These are phyloP conservation scores for Dolichallabes microphthalmus DNA, from an alignment of 2,113 vertebrate species.

Conservation along the genomic window DNA sequence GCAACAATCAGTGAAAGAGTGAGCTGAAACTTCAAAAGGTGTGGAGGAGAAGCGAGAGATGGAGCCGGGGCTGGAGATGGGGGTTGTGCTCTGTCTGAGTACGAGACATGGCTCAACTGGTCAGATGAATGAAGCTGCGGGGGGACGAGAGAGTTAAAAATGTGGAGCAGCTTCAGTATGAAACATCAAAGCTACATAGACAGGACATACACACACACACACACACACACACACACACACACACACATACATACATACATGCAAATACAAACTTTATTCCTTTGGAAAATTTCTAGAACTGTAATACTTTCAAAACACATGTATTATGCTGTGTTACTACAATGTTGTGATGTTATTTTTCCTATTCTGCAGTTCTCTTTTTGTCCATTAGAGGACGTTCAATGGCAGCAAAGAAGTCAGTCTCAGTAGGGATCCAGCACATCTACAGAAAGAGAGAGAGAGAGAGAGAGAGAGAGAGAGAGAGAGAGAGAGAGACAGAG, in stretches of 20 bases:
- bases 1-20: constrained; percentile 75
- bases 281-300: not conserved
- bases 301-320: not conserved
- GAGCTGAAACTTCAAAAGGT: constrained; percentile 91
- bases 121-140: constrained; percentile 89
- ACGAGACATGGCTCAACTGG: constrained; percentile 78
- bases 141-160: constrained; percentile 84
- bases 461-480: constrained; percentile 52
- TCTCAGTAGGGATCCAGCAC: constrained; percentile 53
- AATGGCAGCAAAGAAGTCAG: constrained; percentile 72
- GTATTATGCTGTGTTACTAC: not conserved
- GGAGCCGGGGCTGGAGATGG: constrained; percentile 78
- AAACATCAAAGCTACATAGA: constrained; percentile 38
- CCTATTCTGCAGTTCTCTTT: constrained; percentile 59
- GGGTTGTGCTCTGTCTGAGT: constrained; percentile 41
- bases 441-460: constrained; percentile 45
- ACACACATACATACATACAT: not conserved
- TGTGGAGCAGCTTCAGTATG: constrained; percentile 65
- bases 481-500: not conserved
- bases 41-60: constrained; percentile 82
- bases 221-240: constrained; percentile 1
- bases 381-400: constrained; percentile 84
- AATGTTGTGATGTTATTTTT: not conserved
- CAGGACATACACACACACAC: constrained; percentile 3
- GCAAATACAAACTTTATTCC: not conserved